Evolutionary conservation across 2,113 vertebrate species (phyloP).

Genomic region (Bombycilla garrulus): DNA sequence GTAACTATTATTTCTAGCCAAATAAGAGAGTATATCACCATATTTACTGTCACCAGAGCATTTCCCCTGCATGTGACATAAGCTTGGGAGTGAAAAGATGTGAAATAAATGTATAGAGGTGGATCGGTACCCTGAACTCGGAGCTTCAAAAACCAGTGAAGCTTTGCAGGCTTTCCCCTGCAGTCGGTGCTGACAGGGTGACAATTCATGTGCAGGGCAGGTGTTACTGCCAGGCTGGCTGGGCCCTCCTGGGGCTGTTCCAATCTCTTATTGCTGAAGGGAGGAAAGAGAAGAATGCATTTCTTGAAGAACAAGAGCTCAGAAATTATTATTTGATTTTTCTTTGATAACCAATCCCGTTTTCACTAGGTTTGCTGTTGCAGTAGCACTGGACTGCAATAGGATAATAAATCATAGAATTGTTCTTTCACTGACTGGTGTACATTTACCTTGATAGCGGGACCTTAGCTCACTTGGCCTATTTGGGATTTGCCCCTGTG

Average conservation of each 20-base stretch:
- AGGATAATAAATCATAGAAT: not conserved
- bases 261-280: not conserved
- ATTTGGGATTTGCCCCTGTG: not conserved
- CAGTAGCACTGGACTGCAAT: not conserved
- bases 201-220: not conserved
- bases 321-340: not conserved
- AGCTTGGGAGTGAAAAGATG: not conserved
- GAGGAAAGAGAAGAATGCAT: not conserved
- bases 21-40: not conserved
- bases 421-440: not conserved
- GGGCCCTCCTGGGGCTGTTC: not conserved
- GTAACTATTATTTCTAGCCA: not conserved
- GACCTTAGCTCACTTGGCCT: not conserved
- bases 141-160: not conserved
- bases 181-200: not conserved
- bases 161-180: not conserved
- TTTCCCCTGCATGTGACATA: not conserved
- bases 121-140: not conserved
- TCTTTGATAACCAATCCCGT: not conserved
- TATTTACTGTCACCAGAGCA: not conserved
- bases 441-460: not conserved
- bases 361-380: not conserved
- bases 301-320: not conserved
- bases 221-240: not conserved
- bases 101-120: not conserved